A percentile compares a stretch with the other conserved stretches of the same genome.
phyloP scores from a whole-genome alignment of 2,797 vertebrate genomes.

The Gallinago stenura region DNA sequence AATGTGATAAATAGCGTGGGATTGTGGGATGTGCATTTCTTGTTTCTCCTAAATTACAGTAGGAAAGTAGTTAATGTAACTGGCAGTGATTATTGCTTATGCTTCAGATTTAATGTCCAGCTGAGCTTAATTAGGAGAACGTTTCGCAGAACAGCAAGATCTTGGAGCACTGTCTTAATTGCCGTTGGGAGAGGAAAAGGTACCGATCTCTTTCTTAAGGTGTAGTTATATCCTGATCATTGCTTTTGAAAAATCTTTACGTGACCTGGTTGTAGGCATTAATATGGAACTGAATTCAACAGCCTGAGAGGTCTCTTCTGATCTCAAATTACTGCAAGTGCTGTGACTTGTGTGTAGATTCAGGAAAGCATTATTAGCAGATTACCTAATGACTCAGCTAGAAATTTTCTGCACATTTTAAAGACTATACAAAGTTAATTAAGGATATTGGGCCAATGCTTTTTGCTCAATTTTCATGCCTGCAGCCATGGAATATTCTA shows the following conservation, averaged over 20 bases:
- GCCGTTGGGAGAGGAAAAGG: neutral
- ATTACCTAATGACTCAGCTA: neutral
- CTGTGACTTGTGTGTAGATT: neutral
- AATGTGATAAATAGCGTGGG: neutral
- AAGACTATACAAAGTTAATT: neutral
- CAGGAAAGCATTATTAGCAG: neutral
- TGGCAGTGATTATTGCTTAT: conserved; percentile 32
- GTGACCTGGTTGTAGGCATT: neutral
- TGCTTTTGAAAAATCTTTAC: neutral
- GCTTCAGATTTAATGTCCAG: conserved; percentile 4
- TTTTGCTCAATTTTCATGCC: neutral
- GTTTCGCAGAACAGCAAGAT: neutral
- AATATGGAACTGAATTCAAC: neutral
- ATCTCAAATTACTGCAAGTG: neutral
- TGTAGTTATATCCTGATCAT: neutral
- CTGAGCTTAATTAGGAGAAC: conserved; percentile 40
- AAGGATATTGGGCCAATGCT: neutral
- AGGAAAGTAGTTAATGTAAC: neutral
- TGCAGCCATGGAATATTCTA: neutral
- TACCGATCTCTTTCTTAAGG: neutral
- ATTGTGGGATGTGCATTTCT: neutral
- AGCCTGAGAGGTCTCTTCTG: neutral
- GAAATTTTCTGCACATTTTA: neutral
- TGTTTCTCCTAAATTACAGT: conserved; percentile 10
- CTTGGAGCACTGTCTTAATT: neutral